Evolutionary conservation across 2,113 vertebrate genomes (phyloP).

Genomic region (Polypterus bichir): DNA sequence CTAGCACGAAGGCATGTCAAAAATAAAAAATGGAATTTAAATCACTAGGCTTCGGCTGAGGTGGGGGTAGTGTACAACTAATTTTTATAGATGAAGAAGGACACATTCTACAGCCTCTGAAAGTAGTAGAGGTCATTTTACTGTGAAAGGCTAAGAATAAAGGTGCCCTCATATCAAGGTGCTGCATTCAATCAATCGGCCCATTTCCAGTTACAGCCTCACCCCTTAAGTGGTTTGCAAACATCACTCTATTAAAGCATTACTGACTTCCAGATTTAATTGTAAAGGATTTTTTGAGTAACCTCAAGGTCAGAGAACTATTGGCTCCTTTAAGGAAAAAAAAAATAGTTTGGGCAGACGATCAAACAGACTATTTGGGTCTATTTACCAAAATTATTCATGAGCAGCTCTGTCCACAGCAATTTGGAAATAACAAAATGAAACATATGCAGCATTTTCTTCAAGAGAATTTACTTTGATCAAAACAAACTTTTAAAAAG

Average conservation of each 20-base stretch:
- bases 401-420: constrained; percentile 3
- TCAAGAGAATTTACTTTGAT: constrained; percentile 14
- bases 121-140: no score
- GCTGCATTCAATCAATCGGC: no score
- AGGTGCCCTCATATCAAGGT: no score
- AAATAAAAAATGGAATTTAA: no score
- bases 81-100: no score
- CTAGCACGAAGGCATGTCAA: no score
- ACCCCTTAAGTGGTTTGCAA: neutral
- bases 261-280: constrained; percentile 5
- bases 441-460: constrained; percentile 11
- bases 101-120: no score
- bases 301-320: neutral
- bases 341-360: constrained; percentile 7
- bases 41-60: no score
- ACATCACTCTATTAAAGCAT: neutral
- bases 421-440: constrained; percentile 7
- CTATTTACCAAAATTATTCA: constrained; percentile 6
- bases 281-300: constrained; percentile 6
- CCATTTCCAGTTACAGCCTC: neutral
- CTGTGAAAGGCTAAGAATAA: no score
- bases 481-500: constrained; percentile 8
- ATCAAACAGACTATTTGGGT: constrained; percentile 9
- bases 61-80: no score
- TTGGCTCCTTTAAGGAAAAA: constrained; percentile 5